Evolutionary conservation across 2,888 invertebrate genomes (phyloP).

Genomic region (Tetranychus truncatus): DNA sequence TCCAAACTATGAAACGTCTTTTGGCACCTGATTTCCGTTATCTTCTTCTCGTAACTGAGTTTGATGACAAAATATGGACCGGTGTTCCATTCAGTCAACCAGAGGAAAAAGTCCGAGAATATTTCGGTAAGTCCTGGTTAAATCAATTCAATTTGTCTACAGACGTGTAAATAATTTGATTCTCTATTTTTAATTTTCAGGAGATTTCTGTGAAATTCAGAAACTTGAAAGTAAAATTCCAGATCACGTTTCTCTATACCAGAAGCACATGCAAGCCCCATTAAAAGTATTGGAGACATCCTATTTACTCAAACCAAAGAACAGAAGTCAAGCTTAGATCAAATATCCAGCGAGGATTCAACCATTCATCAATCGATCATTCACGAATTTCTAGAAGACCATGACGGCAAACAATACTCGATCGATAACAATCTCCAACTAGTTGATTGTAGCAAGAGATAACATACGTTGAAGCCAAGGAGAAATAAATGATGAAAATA

Average conservation of each 20-base stretch:
- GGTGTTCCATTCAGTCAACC: slow-evolving; percentile 17
- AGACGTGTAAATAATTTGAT: not conserved
- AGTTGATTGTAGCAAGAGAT: no score
- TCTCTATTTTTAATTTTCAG: not conserved
- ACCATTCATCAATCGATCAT: not conserved
- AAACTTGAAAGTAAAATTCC: slow-evolving; percentile 16
- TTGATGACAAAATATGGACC: slow-evolving; percentile 12
- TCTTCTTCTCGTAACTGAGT: slow-evolving; percentile 18
- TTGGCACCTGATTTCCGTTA: slow-evolving; percentile 18
- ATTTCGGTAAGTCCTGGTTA: slow-evolving; percentile 9
- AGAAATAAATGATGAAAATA: not conserved
- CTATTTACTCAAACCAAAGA: slow-evolving; percentile 15
- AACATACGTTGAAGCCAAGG: not conserved
- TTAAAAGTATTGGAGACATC: slow-evolving; percentile 17
- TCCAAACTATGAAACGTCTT: slow-evolving; percentile 14
- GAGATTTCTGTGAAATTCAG: slow-evolving; percentile 16
- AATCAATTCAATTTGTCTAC: not conserved
- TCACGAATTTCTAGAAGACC: no score
- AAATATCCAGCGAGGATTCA: not conserved
- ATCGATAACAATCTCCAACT: no score
- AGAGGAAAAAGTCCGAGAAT: slow-evolving; percentile 14
- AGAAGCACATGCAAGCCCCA: slow-evolving; percentile 16
- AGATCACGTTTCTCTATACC: slow-evolving; percentile 17
- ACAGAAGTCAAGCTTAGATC: not conserved
- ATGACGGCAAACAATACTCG: no score